phyloP scores from a whole-genome alignment of 2,797 vertebrate genomes.

The Hafferia zeledoni region DNA sequence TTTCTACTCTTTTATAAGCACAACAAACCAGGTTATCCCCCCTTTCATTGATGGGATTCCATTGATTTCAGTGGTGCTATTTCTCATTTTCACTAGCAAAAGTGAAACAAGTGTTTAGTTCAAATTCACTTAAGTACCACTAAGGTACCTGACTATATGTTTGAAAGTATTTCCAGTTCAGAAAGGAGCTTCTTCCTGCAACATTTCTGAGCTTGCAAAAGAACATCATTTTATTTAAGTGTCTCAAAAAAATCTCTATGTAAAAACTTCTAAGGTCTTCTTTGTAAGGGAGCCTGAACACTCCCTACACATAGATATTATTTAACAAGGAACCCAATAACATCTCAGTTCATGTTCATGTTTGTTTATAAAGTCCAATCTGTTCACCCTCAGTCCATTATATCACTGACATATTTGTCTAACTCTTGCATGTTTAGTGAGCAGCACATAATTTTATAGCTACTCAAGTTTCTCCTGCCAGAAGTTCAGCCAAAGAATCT shows the following conservation, averaged over 20 bases:
- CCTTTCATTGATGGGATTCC: neutral
- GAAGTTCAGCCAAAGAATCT: conserved; percentile 27
- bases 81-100: neutral
- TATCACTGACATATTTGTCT: conserved; percentile 7
- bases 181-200: neutral
- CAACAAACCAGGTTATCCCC: neutral
- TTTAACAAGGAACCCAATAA: neutral
- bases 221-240: neutral
- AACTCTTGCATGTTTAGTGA: neutral
- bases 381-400: neutral
- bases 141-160: neutral
- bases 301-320: neutral
- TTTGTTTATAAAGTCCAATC: neutral
- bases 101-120: neutral
- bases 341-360: neutral
- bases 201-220: neutral
- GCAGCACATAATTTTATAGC: neutral
- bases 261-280: neutral
- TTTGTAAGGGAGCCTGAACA: neutral
- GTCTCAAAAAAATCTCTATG: neutral
- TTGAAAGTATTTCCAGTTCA: neutral
- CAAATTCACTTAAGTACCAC: neutral
- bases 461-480: neutral
- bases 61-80: neutral
- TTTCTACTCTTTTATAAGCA: neutral